Percentiles rank a stretch among this genome's conserved stretches.
These are phyloP conservation scores for Gopherus evgoodei DNA, from an alignment of 2,113 vertebrate genomes.

Conservation along the genomic window DNA sequence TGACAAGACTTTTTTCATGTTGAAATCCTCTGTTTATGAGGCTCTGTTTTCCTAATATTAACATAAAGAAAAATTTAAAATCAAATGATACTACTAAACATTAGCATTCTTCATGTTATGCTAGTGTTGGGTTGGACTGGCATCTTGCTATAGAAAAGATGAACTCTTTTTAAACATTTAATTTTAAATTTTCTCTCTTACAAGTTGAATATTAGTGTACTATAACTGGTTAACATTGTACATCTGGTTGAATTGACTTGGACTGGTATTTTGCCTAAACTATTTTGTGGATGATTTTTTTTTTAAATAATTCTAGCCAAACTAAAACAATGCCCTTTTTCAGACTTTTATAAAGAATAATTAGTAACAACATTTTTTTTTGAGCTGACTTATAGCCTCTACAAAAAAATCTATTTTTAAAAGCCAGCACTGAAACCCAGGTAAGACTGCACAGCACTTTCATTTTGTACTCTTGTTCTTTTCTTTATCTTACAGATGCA, in stretches of 20 bases:
- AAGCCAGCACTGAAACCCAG: conserved; percentile 64
- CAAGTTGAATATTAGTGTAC: conserved; percentile 53
- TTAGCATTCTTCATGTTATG: conserved; percentile 23
- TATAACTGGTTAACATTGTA: conserved; percentile 75
- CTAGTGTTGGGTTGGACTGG: conserved; percentile 21
- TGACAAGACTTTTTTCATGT: conserved; percentile 18
- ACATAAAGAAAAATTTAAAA: conserved; percentile 56
- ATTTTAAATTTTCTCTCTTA: conserved; percentile 71
- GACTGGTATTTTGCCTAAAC: conserved; percentile 75
- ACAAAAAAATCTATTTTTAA: conserved; percentile 73
- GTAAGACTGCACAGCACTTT: conserved; percentile 55
- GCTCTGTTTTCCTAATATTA: conserved; percentile 42
- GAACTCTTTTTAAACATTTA: conserved; percentile 59
- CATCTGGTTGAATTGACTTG: conserved; percentile 75
- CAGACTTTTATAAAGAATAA: conserved; percentile 69
- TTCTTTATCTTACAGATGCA: conserved; percentile 21
- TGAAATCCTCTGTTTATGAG: conserved; percentile 59
- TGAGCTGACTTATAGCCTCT: conserved; percentile 67
- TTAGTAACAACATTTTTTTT: conserved; percentile 68
- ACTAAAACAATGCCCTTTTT: conserved; percentile 67
- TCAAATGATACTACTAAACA: conserved; percentile 31
- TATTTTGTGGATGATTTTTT: conserved; percentile 64
- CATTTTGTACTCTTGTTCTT: conserved; percentile 23
- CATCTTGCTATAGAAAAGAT: conserved; percentile 62
- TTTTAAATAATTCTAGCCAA: conserved; percentile 61